Evolutionary conservation across 2,888 invertebrate species (phyloP).

Genomic region (Carcina quercana): DNA sequence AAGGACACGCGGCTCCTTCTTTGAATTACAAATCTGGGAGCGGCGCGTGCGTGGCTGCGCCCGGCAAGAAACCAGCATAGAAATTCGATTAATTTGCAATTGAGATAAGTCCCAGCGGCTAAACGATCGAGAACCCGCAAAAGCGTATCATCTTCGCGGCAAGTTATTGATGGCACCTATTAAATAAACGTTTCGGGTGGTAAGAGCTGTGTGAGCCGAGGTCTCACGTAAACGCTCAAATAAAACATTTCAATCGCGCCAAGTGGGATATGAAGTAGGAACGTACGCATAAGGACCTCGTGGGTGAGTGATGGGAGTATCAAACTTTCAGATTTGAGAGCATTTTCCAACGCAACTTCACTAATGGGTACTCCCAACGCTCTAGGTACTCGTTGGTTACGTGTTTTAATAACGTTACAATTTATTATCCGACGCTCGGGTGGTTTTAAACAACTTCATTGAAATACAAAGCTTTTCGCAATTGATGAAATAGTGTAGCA

Average conservation of each 20-base stretch:
- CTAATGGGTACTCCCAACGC: constrained; percentile 19
- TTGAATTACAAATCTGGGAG: constrained; percentile 54
- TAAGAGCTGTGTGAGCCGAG: constrained; percentile 36
- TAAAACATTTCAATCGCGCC: constrained; percentile 66
- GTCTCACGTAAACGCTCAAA: constrained; percentile 49
- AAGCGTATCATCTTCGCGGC: constrained; percentile 59
- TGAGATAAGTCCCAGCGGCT: constrained; percentile 56
- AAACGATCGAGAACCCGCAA: constrained; percentile 54
- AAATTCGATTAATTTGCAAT: constrained; percentile 70
- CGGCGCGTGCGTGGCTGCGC: constrained; percentile 32
- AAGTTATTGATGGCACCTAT: constrained; percentile 73
- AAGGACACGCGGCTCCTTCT: constrained; percentile 39
- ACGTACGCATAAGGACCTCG: constrained; percentile 47
- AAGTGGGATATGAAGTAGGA: constrained; percentile 62
- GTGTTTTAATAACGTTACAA: constrained; percentile 4
- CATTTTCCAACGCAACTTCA: constrained; percentile 29
- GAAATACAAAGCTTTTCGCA: no score
- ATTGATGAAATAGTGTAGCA: no score
- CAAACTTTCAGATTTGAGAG: constrained; percentile 31
- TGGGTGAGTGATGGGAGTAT: constrained; percentile 42
- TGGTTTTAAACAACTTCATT: no score
- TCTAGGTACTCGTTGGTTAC: constrained; percentile 2
- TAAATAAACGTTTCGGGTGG: constrained; percentile 65
- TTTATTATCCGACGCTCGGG: no score
- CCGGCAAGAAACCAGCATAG: constrained; percentile 43